A percentile compares a stretch with the other conserved stretches of the same genome.
These are phyloP conservation scores for Lerista edwardsae DNA, from an alignment of 2,797 vertebrate species.

Conservation along the genomic window DNA sequence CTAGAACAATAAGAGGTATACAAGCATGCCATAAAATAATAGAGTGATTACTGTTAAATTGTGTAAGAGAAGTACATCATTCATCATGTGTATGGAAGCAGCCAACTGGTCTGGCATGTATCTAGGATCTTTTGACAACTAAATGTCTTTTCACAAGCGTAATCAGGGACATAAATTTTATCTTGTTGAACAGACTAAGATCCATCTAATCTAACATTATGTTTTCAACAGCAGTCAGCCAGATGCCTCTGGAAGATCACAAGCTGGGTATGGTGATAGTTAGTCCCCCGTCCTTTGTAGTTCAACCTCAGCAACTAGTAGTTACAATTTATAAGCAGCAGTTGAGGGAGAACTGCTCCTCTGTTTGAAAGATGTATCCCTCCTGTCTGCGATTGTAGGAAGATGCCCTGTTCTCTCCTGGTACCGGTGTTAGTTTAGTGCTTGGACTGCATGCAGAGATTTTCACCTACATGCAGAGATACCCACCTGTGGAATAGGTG, in stretches of 20 bases:
- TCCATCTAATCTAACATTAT: not conserved
- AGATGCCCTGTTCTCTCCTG: too few species aligned
- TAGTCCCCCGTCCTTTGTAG: not conserved
- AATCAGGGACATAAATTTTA: not conserved
- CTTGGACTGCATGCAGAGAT: not conserved
- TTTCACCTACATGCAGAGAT: too few species aligned
- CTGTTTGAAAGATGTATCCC: not conserved
- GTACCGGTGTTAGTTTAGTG: not conserved
- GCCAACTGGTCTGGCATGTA: constrained; percentile 56
- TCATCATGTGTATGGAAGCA: constrained; percentile 57
- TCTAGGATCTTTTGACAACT: constrained; percentile 16
- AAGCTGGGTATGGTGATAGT: not conserved
- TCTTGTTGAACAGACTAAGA: not conserved
- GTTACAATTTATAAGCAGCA: not conserved
- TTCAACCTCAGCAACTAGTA: not conserved
- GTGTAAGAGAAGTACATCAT: not conserved
- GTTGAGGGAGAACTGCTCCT: not conserved
- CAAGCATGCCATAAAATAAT: constrained; percentile 1
- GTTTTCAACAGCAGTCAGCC: not conserved
- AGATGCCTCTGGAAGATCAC: not conserved
- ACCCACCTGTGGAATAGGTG: not conserved
- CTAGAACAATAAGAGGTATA: constrained; percentile 36
- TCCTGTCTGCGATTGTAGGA: not conserved
- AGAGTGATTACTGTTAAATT: constrained; percentile 46
- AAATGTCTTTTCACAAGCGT: constrained; percentile 11